phyloP scores from a whole-genome alignment of 2,888 invertebrate genomes.

The Hypercompe scribonia region DNA sequence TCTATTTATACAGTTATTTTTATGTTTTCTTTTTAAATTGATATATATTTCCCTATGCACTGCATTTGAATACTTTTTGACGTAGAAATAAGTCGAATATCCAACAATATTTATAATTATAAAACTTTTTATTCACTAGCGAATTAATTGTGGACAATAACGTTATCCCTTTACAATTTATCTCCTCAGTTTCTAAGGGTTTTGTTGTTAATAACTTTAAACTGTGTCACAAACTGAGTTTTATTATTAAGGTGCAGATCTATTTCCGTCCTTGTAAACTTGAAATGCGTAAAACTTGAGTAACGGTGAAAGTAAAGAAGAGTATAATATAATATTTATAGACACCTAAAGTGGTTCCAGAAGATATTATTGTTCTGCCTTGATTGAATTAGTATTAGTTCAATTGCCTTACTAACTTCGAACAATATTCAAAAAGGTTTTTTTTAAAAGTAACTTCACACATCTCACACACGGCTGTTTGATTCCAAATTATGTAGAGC shows the following conservation, averaged over 20 bases:
- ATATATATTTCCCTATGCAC: background rate
- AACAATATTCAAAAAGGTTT: too few relatives aligned
- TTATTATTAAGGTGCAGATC: slow-evolving; percentile 10
- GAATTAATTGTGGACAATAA: slow-evolving; percentile 23
- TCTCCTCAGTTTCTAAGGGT: slow-evolving; percentile 41
- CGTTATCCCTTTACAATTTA: slow-evolving; percentile 40
- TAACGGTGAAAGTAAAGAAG: background rate
- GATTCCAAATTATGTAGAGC: too few relatives aligned
- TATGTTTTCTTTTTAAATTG: too few relatives aligned
- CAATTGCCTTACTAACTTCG: background rate
- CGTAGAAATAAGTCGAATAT: background rate
- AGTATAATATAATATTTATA: slow-evolving; percentile 5
- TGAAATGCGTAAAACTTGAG: slow-evolving; percentile 1
- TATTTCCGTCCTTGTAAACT: slow-evolving; percentile 10
- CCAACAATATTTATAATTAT: background rate
- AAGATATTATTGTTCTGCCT: background rate
- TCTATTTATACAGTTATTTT: too few relatives aligned
- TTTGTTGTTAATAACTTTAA: slow-evolving; percentile 33
- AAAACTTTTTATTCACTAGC: background rate
- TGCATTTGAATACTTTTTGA: background rate
- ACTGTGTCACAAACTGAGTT: slow-evolving; percentile 28
- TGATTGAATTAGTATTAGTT: background rate
- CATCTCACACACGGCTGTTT: too few relatives aligned
- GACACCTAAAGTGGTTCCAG: background rate
- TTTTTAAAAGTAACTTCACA: too few relatives aligned